These are phyloP conservation scores for Neomorphus geoffroyi DNA, from an alignment of 2,797 vertebrate species.

Conservation along the genomic window DNA sequence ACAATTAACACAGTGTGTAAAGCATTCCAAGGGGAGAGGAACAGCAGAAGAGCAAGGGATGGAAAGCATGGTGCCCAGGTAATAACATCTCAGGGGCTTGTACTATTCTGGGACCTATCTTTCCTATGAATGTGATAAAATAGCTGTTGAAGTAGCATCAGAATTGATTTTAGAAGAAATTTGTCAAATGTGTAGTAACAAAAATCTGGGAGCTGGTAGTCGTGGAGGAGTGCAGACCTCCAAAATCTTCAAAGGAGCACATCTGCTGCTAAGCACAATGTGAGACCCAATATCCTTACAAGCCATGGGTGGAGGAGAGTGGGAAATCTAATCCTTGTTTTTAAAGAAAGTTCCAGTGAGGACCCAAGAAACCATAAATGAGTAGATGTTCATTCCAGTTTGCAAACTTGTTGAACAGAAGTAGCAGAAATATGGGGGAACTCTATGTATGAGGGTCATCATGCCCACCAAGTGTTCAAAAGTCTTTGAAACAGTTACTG, in stretches of 20 bases:
- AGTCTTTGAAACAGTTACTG: not conserved
- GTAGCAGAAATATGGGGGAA: not conserved
- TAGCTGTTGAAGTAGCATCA: not conserved
- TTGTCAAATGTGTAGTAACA: not conserved
- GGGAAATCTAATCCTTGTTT: not conserved
- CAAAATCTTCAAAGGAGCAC: not conserved
- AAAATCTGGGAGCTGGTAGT: not conserved
- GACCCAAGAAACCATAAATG: not conserved
- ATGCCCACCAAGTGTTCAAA: not conserved
- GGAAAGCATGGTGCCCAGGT: not conserved
- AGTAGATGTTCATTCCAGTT: not conserved
- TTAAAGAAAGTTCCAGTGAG: not conserved
- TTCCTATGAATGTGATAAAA: not conserved
- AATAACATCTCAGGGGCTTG: not conserved
- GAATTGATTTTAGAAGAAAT: not conserved
- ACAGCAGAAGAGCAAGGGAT: not conserved
- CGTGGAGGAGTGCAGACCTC: not conserved
- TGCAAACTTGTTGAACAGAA: not conserved
- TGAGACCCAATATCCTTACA: not conserved
- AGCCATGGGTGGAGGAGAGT: not conserved
- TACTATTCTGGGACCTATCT: not conserved
- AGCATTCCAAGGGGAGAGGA: not conserved
- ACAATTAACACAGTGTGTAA: not conserved
- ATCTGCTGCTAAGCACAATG: accelerated
- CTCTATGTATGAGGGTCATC: not conserved